Conservation (phyloP, 2,797 vertebrate genomes). For the Neomorphus geoffroyi region DNA sequence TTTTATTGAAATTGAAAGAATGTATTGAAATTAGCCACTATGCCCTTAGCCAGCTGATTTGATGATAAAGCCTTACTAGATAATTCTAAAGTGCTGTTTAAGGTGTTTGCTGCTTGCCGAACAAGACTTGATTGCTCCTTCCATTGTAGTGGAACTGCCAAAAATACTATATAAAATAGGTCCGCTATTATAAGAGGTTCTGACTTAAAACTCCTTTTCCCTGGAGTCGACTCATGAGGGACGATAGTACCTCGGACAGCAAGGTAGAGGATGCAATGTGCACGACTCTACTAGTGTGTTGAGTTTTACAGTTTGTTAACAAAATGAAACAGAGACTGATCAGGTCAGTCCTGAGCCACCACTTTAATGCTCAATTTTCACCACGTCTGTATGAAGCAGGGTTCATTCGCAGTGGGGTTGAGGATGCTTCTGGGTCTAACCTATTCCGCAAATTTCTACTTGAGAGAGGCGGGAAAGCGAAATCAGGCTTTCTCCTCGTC, state of each 20-base stretch:
- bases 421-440: neutral
- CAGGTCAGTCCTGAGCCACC: conserved; percentile 6
- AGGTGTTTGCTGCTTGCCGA: neutral
- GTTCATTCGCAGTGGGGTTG: neutral
- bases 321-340: conserved; percentile 15
- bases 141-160: neutral
- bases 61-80: neutral
- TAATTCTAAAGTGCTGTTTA: conserved; percentile 9
- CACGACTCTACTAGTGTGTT: neutral
- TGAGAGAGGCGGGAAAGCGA: neutral
- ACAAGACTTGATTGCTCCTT: neutral
- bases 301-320: conserved; percentile 38
- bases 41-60: neutral
- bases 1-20: conserved; percentile 8
- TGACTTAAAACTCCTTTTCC: neutral
- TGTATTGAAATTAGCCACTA: neutral
- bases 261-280: neutral
- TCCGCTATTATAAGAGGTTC: neutral
- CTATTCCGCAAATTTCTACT: neutral
- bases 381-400: neutral
- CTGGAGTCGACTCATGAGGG: neutral
- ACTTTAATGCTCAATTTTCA: conserved; percentile 5
- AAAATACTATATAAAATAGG: neutral
- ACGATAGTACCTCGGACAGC: neutral
- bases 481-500: conserved; percentile 21